phyloP scores from a whole-genome alignment of 2,797 vertebrate species.

The Pogonophryne albipinna region DNA sequence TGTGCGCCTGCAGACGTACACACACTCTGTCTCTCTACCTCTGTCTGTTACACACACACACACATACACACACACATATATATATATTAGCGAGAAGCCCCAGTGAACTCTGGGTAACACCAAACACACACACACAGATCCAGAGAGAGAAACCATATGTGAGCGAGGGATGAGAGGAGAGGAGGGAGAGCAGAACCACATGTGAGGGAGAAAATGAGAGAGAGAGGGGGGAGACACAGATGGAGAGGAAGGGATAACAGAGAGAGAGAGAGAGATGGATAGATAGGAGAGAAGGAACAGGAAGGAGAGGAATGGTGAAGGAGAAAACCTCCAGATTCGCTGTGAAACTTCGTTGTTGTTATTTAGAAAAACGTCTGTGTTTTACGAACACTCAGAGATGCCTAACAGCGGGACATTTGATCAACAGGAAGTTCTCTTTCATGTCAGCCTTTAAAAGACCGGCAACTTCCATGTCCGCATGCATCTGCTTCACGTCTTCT shows the following conservation, averaged over 20 bases:
- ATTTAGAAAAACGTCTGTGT: too few species aligned
- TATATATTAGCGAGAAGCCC: constrained; percentile 64
- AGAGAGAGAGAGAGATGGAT: constrained; percentile 36
- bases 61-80: too few species aligned
- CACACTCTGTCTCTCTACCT: constrained; percentile 8
- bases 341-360: too few species aligned
- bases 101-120: constrained; percentile 81
- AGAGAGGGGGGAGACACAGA: constrained; percentile 56
- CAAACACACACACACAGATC: constrained; percentile 58
- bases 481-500: too few species aligned
- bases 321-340: not conserved
- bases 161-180: constrained; percentile 73
- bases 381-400: too few species aligned
- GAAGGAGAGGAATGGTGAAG: not conserved
- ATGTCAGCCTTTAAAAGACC: too few species aligned
- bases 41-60: constrained; percentile 12
- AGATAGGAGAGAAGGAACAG: constrained; percentile 40
- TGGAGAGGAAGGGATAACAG: constrained; percentile 41
- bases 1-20: not conserved
- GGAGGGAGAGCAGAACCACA: constrained; percentile 77
- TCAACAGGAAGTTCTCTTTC: too few species aligned
- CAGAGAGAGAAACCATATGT: constrained; percentile 80
- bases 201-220: constrained; percentile 64
- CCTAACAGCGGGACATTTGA: too few species aligned
- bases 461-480: too few species aligned